These are phyloP conservation scores for Patella ulyssiponensis DNA, from an alignment of 2,888 invertebrate species.

Conservation along the genomic window DNA sequence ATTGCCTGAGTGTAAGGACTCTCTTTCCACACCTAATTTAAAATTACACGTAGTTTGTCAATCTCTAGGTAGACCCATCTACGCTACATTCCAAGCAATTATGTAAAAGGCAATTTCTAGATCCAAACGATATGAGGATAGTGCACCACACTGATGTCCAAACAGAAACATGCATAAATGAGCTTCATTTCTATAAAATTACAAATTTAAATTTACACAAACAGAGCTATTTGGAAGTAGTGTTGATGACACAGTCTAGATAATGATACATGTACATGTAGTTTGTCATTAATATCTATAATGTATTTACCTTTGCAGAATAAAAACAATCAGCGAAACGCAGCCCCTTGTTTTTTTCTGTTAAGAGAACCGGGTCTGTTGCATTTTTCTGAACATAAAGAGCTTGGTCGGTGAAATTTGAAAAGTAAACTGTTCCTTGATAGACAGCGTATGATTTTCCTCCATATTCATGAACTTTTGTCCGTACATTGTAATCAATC, in stretches of 20 bases:
- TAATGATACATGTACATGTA: too few species aligned
- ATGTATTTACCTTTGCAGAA: conserved; percentile 48
- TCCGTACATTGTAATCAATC: conserved; percentile 61
- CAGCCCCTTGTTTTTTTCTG: conserved; percentile 50
- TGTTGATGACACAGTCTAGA: not conserved
- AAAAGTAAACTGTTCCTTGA: conserved; percentile 64
- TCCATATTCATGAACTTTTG: conserved; percentile 73
- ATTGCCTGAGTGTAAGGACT: too few species aligned
- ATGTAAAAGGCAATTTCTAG: too few species aligned
- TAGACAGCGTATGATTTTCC: conserved; percentile 70
- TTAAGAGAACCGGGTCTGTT: conserved; percentile 50
- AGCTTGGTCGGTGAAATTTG: conserved; percentile 65
- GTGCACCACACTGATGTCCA: too few species aligned
- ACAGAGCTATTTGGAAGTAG: not conserved
- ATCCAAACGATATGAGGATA: too few species aligned
- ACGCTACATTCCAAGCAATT: too few species aligned
- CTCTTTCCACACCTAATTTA: too few species aligned
- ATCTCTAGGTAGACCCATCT: too few species aligned
- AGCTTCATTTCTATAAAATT: not conserved
- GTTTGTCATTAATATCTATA: not conserved
- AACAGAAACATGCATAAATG: not conserved
- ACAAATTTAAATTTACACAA: not conserved
- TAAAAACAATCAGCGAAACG: conserved; percentile 64
- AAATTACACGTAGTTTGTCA: too few species aligned
- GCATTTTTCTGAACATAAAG: conserved; percentile 60